Evolutionary conservation across 2,113 vertebrate genomes (phyloP).

Genomic region (Silurus meridionalis): DNA sequence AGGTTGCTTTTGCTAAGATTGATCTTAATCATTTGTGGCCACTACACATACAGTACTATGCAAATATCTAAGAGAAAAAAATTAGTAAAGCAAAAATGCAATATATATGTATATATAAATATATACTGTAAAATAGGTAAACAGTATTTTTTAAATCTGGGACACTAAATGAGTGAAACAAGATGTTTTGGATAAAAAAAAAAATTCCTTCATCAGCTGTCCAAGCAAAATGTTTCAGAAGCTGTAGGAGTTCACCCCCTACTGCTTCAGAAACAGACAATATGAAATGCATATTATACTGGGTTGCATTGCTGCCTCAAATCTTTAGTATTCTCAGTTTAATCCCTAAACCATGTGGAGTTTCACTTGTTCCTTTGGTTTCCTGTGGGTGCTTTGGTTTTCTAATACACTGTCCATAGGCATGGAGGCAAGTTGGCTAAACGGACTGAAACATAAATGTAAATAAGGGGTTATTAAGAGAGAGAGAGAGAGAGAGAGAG

Average conservation of each 20-base stretch:
- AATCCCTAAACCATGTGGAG: neutral
- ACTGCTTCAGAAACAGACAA: neutral
- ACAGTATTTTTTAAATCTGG: neutral
- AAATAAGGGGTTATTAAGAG: too few relatives aligned
- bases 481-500: too few relatives aligned
- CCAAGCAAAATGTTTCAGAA: neutral
- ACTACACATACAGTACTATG: neutral
- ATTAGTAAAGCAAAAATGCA: neutral
- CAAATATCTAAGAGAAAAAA: neutral
- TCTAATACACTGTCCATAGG: neutral
- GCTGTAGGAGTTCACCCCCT: neutral
- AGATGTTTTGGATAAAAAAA: neutral
- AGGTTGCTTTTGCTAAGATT: neutral
- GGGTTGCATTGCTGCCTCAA: neutral
- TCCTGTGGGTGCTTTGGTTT: neutral
- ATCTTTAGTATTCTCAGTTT: neutral
- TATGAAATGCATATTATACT: slow-evolving; percentile 3
- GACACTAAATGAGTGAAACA: neutral
- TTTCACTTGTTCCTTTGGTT: neutral
- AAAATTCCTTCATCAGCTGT: neutral
- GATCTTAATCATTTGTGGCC: neutral
- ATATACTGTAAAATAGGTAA: neutral
- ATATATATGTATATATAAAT: neutral
- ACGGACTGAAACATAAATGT: neutral
- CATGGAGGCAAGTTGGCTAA: neutral